Evolutionary conservation across 2,797 vertebrate species (phyloP).

Genomic region (Epinephelus coioides): DNA sequence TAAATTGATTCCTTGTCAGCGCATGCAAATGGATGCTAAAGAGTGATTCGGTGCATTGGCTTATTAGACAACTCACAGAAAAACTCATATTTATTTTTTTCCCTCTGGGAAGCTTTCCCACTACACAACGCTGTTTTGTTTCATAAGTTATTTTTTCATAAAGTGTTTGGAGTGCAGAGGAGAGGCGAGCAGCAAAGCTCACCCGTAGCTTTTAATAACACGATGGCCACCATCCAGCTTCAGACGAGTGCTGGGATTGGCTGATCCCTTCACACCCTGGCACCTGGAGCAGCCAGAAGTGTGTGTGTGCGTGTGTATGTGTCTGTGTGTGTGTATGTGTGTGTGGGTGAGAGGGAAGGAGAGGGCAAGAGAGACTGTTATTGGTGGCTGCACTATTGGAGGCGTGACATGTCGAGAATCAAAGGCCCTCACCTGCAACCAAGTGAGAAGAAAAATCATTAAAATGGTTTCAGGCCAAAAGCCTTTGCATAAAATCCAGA

Average conservation of each 20-base stretch:
- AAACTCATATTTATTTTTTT: slow-evolving; percentile 50
- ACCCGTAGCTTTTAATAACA: slow-evolving; percentile 96
- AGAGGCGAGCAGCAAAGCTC: slow-evolving; percentile 89
- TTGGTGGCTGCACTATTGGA: slow-evolving; percentile 79
- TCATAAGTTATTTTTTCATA: slow-evolving; percentile 66
- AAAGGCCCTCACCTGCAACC: slow-evolving; percentile 92
- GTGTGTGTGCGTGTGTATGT: slow-evolving; percentile 54
- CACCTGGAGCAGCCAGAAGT: slow-evolving; percentile 91
- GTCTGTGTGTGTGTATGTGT: slow-evolving; percentile 53
- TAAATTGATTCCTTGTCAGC: slow-evolving; percentile 73
- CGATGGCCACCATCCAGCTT: slow-evolving; percentile 93
- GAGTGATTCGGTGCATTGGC: slow-evolving; percentile 46
- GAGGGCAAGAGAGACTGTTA: slow-evolving; percentile 65
- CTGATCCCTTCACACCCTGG: slow-evolving; percentile 87
- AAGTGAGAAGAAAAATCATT: slow-evolving; percentile 90
- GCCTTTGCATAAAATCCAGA: slow-evolving; percentile 82
- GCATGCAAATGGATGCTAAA: slow-evolving; percentile 44
- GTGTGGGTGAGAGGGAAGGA: slow-evolving; percentile 44
- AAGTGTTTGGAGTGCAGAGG: slow-evolving; percentile 78
- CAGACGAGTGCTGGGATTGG: slow-evolving; percentile 88
- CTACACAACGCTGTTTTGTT: slow-evolving; percentile 62
- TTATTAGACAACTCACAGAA: slow-evolving; percentile 59
- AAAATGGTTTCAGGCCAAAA: slow-evolving; percentile 92
- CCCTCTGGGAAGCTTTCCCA: slow-evolving; percentile 52
- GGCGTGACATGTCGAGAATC: slow-evolving; percentile 90